phyloP scores from a whole-genome alignment of 2,888 invertebrate species.

The Capitulum mitella region DNA sequence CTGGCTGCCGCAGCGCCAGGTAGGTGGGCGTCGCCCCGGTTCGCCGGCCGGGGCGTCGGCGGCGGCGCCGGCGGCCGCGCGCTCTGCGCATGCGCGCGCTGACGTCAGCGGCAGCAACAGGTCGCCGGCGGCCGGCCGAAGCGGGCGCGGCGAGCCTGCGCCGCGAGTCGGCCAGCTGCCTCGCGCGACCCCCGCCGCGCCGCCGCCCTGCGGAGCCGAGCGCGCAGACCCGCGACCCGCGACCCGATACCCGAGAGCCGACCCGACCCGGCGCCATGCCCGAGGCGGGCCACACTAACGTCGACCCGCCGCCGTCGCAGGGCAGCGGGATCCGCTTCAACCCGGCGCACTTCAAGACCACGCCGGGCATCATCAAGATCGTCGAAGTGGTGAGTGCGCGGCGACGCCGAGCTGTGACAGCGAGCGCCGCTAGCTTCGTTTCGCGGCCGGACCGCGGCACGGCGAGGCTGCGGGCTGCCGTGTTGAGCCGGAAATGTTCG shows the following conservation, averaged over 20 bases:
- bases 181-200: neutral
- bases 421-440: too few relatives aligned
- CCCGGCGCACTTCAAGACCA: slow-evolving; percentile 62
- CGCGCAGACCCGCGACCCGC: neutral
- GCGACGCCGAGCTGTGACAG: too few relatives aligned
- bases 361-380: slow-evolving; percentile 65
- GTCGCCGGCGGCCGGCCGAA: neutral
- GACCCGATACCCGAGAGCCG: neutral
- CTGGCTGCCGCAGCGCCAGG: neutral
- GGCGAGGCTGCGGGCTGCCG: too few relatives aligned
- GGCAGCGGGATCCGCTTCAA: slow-evolving; percentile 72
- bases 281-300: neutral
- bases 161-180: neutral
- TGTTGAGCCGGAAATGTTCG: neutral
- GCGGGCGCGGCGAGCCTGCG: neutral
- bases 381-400: slow-evolving; percentile 60
- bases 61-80: neutral
- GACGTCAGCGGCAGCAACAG: slow-evolving; percentile 16
- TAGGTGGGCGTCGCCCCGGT: neutral
- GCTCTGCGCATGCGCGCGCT: slow-evolving; percentile 4
- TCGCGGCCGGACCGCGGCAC: too few relatives aligned
- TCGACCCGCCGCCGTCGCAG: neutral
- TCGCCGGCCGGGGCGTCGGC: neutral
- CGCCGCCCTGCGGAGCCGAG: neutral
- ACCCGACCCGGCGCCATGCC: neutral